Conservation (phyloP, 2,113 vertebrate species). For the Silurus meridionalis region DNA sequence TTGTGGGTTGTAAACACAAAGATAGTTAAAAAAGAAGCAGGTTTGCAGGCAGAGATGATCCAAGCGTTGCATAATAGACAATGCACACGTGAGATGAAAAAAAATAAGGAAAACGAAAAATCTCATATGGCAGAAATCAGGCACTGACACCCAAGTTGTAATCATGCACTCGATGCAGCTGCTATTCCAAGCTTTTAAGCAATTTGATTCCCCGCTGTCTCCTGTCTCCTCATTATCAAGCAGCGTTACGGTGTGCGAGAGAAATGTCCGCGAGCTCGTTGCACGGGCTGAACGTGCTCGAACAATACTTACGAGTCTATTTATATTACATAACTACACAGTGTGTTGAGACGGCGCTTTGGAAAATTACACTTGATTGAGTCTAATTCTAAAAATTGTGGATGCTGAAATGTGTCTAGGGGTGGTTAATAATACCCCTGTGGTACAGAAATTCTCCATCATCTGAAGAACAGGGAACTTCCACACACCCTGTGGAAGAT, state of each 20-base stretch:
- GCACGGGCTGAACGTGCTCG: conserved; percentile 59
- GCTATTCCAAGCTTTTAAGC: conserved; percentile 4
- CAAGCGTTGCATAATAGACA: background rate
- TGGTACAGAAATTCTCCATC: conserved; percentile 61
- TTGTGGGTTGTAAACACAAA: conserved; percentile 60
- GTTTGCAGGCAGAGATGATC: conserved; percentile 51
- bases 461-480: conserved; percentile 55
- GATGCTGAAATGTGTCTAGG: conserved; percentile 58
- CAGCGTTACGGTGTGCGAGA: background rate
- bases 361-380: conserved; percentile 75
- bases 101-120: background rate
- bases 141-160: conserved; percentile 8
- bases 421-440: conserved; percentile 69
- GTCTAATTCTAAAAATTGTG: conserved; percentile 66
- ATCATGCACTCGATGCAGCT: conserved; percentile 20
- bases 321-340: conserved; percentile 61
- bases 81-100: background rate
- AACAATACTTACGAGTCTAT: conserved; percentile 67
- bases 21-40: conserved; percentile 60
- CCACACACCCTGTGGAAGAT: conserved; percentile 49
- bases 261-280: conserved; percentile 49
- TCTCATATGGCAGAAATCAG: background rate
- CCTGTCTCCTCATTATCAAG: conserved; percentile 20
- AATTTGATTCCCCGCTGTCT: background rate
- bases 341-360: conserved; percentile 67